phyloP scores from a whole-genome alignment of 2,888 invertebrate species.

The Phrixothrix hirtus region DNA sequence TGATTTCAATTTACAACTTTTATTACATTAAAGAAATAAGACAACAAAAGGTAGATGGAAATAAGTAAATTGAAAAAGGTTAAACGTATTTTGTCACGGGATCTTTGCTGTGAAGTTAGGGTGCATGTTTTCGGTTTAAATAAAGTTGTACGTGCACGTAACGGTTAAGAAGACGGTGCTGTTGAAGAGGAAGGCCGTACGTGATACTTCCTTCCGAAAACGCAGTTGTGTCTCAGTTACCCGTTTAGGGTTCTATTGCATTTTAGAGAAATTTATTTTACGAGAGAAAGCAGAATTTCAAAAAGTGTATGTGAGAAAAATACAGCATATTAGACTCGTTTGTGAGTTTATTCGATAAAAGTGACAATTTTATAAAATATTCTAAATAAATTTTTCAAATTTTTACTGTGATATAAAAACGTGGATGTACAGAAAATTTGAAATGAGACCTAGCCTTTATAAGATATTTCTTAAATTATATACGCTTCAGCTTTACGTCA shows the following conservation, averaged over 20 bases:
- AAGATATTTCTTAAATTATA: no score
- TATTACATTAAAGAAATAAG: slow-evolving; percentile 20
- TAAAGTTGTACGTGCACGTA: slow-evolving; percentile 46
- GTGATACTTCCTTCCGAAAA: slow-evolving; percentile 29
- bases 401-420: background rate
- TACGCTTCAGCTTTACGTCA: background rate
- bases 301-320: slow-evolving; percentile 12
- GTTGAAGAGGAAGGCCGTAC: slow-evolving; percentile 23
- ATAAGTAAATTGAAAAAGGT: slow-evolving; percentile 41
- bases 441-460: background rate
- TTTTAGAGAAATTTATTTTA: slow-evolving; percentile 26
- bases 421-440: background rate
- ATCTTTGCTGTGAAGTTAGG: slow-evolving; percentile 30
- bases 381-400: background rate
- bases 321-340: background rate
- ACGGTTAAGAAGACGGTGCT: slow-evolving; percentile 28
- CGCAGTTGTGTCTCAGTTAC: slow-evolving; percentile 28
- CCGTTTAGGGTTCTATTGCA: slow-evolving; percentile 24
- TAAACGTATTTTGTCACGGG: slow-evolving; percentile 41
- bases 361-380: background rate
- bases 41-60: slow-evolving; percentile 35
- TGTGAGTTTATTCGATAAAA: background rate
- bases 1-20: slow-evolving; percentile 25
- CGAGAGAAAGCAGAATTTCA: slow-evolving; percentile 15
- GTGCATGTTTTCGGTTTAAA: slow-evolving; percentile 43